A percentile compares a stretch with the other conserved stretches of the same genome.
Conservation (phyloP, 2,888 invertebrate genomes). For the Megamerina dolium region DNA sequence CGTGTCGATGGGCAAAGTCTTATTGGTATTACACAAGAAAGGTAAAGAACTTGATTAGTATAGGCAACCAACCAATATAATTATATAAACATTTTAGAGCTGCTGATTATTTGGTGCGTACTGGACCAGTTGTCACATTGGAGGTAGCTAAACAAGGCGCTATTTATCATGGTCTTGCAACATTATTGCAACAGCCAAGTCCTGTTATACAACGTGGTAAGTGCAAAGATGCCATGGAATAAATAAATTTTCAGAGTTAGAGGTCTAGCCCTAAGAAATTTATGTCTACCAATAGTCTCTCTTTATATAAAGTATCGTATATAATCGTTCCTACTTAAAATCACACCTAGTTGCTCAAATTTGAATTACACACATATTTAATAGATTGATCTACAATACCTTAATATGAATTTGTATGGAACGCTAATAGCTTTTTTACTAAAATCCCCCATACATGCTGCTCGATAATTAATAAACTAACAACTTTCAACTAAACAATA, state of each 20-base stretch:
- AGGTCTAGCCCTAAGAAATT: too few species aligned
- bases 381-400: too few species aligned
- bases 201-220: conserved; percentile 72
- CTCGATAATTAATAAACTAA: conserved; percentile 16
- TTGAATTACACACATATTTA: too few species aligned
- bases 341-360: too few species aligned
- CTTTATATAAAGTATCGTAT: too few species aligned
- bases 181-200: conserved; percentile 84
- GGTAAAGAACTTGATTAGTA: conserved; percentile 42
- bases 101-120: conserved; percentile 90
- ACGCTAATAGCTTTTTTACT: conserved; percentile 14
- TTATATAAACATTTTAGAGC: conserved; percentile 56
- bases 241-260: too few species aligned
- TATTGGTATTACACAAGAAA: conserved; percentile 76
- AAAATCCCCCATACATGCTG: conserved; percentile 34
- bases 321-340: too few species aligned
- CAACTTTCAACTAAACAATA: too few species aligned
- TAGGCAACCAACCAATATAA: background rate
- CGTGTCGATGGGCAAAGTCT: conserved; percentile 95
- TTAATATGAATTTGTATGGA: too few species aligned
- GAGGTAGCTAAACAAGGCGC: conserved; percentile 98
- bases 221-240: conserved; percentile 24
- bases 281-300: too few species aligned
- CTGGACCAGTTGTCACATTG: conserved; percentile 87
- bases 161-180: conserved; percentile 91